Base-by-base conservation (phyloP, 2,113 vertebrate genomes). In the Dipodomys merriami region DNA sequence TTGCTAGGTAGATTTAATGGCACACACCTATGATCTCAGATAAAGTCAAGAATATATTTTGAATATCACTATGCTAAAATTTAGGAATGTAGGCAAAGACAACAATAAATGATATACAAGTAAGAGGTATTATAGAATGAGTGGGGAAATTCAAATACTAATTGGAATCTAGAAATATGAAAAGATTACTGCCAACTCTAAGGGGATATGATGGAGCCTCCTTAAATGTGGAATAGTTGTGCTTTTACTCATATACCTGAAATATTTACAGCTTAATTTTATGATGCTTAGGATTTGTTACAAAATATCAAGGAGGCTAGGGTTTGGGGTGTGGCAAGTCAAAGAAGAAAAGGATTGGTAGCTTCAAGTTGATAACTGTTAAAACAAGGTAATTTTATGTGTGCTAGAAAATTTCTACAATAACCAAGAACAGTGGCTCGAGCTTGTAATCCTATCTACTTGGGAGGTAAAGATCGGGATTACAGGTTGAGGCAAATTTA, bases 41-140 rank as follows among this genome's bases (percentile, higher is more conserved):
- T 64, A 23, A 65, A 65, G 23, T 57, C 53, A 67, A 67, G 57
- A 65, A 82, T 30, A 71, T n/a, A 84, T 69, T 60, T 77, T 91
- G 35, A 18, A 72, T 85, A 35, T 25, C 30, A n/a, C 64, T 35
- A 88, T 3, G 8, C 12, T 88, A 57, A 16, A 69, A 49, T 62
- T 93, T 83, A 82, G n/a, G 27, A 82, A 76, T 85, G n/a, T 76
- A 88, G 64, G 88, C 29, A 83, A 30, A 49, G 49, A 64, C 35
- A 71, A 49, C 27, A 77, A 27, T 53, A 71, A 65, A 68, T 71
- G 60, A 35, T 30, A 74, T 19, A 2, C 78, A 81, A 64, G 18
- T 49, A 16, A 46, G 86, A 64, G 46, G 7, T 77, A 33, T 57
- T 53, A 60, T 0, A n/a, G 60, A 68, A 86, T 64, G 64, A 35